These are phyloP conservation scores for Dipus sagitta DNA, from an alignment of 2,797 vertebrate genomes.

Conservation along the genomic window DNA sequence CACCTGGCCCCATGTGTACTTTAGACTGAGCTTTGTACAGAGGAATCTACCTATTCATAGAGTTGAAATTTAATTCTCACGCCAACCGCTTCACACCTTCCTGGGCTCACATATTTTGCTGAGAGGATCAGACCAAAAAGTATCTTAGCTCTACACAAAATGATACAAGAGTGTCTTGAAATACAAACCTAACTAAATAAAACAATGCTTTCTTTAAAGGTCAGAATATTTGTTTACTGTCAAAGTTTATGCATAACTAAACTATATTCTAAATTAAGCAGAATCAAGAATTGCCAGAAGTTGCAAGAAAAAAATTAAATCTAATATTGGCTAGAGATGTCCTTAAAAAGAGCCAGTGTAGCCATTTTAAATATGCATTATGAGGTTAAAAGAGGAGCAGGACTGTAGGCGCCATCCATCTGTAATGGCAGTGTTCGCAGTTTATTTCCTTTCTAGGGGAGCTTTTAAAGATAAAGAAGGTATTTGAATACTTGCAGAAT, in stretches of 20 bases:
- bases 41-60: neutral
- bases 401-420: neutral
- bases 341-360: constrained; percentile 52
- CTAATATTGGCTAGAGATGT: constrained; percentile 46
- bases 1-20: neutral
- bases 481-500: neutral
- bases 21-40: constrained; percentile 15
- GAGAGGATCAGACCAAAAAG: neutral
- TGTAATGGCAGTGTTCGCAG: neutral
- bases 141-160: constrained; percentile 22
- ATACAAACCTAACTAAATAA: constrained; percentile 32
- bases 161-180: constrained; percentile 39
- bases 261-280: constrained; percentile 62
- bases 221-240: constrained; percentile 61
- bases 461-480: neutral
- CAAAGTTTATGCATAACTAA: constrained; percentile 53
- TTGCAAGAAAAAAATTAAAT: constrained; percentile 57
- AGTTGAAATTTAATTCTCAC: constrained; percentile 8
- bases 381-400: neutral
- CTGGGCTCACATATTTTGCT: constrained; percentile 20
- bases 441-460: constrained; percentile 17
- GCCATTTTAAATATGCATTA: constrained; percentile 43
- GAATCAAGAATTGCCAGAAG: constrained; percentile 59
- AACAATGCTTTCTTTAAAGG: constrained; percentile 58
- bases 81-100: constrained; percentile 14